These are phyloP conservation scores for Sarcophaga variegata DNA, from an alignment of 2,888 invertebrate species.

Conservation along the genomic window DNA sequence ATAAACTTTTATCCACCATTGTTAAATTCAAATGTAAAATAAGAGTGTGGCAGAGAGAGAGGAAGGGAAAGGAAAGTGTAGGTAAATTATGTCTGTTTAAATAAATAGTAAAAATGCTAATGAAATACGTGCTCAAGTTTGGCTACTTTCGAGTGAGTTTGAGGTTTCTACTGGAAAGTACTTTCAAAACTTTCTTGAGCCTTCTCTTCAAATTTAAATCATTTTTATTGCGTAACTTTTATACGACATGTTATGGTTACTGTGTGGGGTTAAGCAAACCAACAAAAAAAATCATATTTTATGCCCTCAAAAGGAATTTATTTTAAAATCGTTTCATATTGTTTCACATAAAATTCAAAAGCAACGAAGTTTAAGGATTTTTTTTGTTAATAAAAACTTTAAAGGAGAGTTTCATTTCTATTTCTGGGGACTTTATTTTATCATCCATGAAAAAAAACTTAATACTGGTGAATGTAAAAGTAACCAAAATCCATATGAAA, in stretches of 20 bases:
- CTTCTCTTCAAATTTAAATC: slow-evolving; percentile 19
- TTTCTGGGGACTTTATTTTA: no score
- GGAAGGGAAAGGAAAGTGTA: neutral
- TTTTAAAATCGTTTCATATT: slow-evolving; percentile 13
- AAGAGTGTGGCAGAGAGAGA: neutral
- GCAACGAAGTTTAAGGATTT: neutral
- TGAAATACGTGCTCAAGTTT: slow-evolving; percentile 66
- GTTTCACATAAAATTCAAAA: neutral
- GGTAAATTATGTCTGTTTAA: slow-evolving; percentile 35
- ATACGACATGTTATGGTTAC: slow-evolving; percentile 2
- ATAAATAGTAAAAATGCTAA: slow-evolving; percentile 65
- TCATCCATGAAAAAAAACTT: no score
- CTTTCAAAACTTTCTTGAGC: slow-evolving; percentile 22
- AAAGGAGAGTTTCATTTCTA: no score
- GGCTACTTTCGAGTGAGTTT: slow-evolving; percentile 40
- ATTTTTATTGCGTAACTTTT: slow-evolving; percentile 7
- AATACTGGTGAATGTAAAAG: no score
- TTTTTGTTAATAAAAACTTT: neutral
- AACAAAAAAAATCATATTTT: neutral
- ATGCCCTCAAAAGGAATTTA: neutral
- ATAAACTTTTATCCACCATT: slow-evolving; percentile 26
- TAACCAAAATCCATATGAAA: no score
- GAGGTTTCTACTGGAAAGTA: neutral
- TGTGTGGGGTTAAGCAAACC: neutral
- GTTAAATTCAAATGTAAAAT: slow-evolving; percentile 22